A percentile compares a stretch with the other conserved stretches of the same genome.
These are phyloP conservation scores for Branchinecta lynchi DNA, from an alignment of 1,140 invertebrate species.

Conservation along the genomic window DNA sequence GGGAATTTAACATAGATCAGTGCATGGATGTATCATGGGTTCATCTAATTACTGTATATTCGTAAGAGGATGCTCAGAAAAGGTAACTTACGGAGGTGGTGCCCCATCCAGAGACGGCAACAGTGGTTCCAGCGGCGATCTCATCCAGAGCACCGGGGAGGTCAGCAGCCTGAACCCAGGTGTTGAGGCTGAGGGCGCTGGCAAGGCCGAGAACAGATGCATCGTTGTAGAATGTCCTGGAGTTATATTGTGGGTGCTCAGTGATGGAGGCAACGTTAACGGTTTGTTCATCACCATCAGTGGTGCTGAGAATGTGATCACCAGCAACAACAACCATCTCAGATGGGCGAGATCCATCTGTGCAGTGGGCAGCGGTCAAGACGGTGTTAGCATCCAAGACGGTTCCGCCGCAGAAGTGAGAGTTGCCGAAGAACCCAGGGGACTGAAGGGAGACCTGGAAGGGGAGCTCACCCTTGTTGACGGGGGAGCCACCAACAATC, in stretches of 20 bases:
- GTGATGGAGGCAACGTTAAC: slow-evolving; percentile 14
- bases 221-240: slow-evolving; percentile 18
- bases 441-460: slow-evolving; percentile 41
- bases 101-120: slow-evolving; percentile 15
- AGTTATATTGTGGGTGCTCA: slow-evolving; percentile 17
- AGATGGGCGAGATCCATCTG: neutral
- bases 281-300: slow-evolving; percentile 15
- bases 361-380: slow-evolving; percentile 13
- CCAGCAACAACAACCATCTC: slow-evolving; percentile 14
- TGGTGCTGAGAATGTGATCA: slow-evolving; percentile 7
- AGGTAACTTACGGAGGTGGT: neutral
- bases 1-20: too few relatives aligned
- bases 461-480: slow-evolving; percentile 40
- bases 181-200: neutral
- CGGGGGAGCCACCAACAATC: slow-evolving; percentile 45
- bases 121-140: neutral
- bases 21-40: too few relatives aligned
- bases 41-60: too few relatives aligned
- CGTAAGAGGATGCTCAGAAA: too few relatives aligned
- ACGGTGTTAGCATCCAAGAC: slow-evolving; percentile 5
- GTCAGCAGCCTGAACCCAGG: neutral
- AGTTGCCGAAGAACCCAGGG: neutral
- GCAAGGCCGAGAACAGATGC: slow-evolving; percentile 4
- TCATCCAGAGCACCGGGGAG: neutral
- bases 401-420: neutral